phyloP scores from a whole-genome alignment of 2,888 invertebrate genomes.

The Xestia rhomboidea region DNA sequence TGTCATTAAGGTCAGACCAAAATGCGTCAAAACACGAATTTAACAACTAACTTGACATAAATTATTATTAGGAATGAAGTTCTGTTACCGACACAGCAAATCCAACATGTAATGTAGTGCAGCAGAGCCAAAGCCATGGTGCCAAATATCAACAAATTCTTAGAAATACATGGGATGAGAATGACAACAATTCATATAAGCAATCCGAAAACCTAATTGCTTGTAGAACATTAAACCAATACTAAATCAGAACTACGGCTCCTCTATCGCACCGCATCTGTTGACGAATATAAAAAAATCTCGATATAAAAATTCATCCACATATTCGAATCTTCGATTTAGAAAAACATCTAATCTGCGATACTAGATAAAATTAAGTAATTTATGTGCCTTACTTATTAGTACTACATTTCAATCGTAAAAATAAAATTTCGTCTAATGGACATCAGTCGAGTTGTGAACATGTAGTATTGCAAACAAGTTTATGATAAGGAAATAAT shows the following conservation, averaged over 20 bases:
- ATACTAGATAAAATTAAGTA: slow-evolving; percentile 75
- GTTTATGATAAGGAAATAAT: slow-evolving; percentile 62
- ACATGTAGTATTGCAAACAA: slow-evolving; percentile 67
- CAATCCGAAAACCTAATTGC: slow-evolving; percentile 38
- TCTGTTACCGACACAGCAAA: slow-evolving; percentile 50
- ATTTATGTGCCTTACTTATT: slow-evolving; percentile 72
- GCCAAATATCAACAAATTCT: slow-evolving; percentile 54
- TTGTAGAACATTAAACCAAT: slow-evolving; percentile 19
- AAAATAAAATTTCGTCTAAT: slow-evolving; percentile 65
- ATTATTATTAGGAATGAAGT: slow-evolving; percentile 59
- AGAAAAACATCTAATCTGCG: slow-evolving; percentile 62
- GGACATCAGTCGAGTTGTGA: slow-evolving; percentile 75
- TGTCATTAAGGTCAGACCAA: slow-evolving; percentile 40
- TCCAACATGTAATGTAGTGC: slow-evolving; percentile 39
- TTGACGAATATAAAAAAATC: slow-evolving; percentile 35
- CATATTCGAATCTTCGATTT: slow-evolving; percentile 57
- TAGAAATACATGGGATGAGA: slow-evolving; percentile 53
- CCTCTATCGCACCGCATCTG: slow-evolving; percentile 25
- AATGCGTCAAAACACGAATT: slow-evolving; percentile 51
- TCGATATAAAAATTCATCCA: slow-evolving; percentile 51
- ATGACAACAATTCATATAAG: slow-evolving; percentile 44
- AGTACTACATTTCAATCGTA: slow-evolving; percentile 60
- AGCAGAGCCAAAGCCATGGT: slow-evolving; percentile 46
- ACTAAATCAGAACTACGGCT: slow-evolving; percentile 36
- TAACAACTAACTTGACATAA: slow-evolving; percentile 42